phyloP scores from a whole-genome alignment of 2,797 vertebrate genomes.

The Eospalax fontanierii region DNA sequence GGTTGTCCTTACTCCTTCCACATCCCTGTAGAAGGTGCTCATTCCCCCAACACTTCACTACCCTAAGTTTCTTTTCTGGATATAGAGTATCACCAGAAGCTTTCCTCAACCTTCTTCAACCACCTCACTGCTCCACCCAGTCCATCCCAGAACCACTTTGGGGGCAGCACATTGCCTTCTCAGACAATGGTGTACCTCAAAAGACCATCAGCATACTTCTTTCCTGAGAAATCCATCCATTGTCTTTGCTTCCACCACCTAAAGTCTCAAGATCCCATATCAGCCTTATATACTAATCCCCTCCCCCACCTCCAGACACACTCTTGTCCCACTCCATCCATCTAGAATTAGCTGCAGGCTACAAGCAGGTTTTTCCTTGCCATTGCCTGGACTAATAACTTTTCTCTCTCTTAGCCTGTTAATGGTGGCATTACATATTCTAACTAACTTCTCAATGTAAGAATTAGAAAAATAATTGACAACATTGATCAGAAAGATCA shows the following conservation, averaged over 20 bases:
- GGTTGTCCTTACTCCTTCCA: not conserved
- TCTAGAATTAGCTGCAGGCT: not conserved
- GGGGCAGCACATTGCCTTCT: not conserved
- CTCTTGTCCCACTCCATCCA: too few species aligned
- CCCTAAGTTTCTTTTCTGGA: constrained; percentile 42
- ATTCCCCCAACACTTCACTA: not conserved
- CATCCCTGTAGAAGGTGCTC: not conserved
- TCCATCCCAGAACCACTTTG: not conserved
- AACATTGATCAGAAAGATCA: constrained; percentile 50
- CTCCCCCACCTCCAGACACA: too few species aligned
- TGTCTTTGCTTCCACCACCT: not conserved
- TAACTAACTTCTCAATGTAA: constrained; percentile 48
- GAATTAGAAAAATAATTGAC: not conserved
- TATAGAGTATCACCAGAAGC: not conserved
- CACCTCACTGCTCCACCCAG: not conserved
- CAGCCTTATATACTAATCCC: not conserved
- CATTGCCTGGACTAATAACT: not conserved
- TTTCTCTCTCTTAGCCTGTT: not conserved
- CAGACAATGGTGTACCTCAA: not conserved
- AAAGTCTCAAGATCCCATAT: not conserved
- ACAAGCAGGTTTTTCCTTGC: not conserved
- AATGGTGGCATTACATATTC: not conserved
- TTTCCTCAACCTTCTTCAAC: not conserved
- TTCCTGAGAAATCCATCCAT: not conserved
- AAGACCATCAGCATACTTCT: not conserved